These are phyloP conservation scores for Promerops cafer DNA, from an alignment of 2,113 vertebrate genomes.

Conservation along the genomic window DNA sequence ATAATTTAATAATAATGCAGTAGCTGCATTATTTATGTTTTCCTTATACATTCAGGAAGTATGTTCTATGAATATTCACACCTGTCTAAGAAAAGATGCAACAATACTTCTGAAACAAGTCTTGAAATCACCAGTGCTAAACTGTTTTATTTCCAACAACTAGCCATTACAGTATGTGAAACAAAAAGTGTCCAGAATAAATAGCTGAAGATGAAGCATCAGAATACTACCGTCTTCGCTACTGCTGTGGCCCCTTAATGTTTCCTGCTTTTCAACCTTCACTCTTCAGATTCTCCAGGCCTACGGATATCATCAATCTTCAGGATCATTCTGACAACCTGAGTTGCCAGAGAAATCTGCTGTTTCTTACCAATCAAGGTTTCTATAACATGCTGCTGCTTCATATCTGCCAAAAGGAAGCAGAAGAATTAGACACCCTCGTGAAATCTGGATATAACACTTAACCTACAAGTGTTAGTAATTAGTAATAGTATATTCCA, in stretches of 20 bases:
- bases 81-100: background rate
- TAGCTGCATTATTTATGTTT: accelerated
- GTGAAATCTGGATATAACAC: background rate
- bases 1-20: no score
- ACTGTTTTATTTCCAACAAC: constrained; percentile 38
- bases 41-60: background rate
- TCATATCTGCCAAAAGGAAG: constrained; percentile 85
- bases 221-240: constrained; percentile 13
- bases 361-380: constrained; percentile 97
- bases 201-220: constrained; percentile 27
- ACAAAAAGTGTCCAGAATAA: constrained; percentile 53
- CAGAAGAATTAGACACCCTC: background rate
- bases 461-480: background rate
- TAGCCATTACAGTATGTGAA: constrained; percentile 22
- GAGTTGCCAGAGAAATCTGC: constrained; percentile 91
- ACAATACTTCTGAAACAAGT: background rate
- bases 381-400: constrained; percentile 94
- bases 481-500: background rate
- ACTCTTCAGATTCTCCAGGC: constrained; percentile 91
- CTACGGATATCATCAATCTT: constrained; percentile 96
- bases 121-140: background rate
- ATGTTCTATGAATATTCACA: background rate
- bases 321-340: constrained; percentile 97
- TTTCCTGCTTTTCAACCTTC: background rate
- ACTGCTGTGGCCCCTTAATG: background rate